Percentiles rank a stretch among this genome's conserved stretches.
Evolutionary conservation across 2,888 invertebrate genomes (phyloP).

Genomic region (Meliscaeva auricollis): DNA sequence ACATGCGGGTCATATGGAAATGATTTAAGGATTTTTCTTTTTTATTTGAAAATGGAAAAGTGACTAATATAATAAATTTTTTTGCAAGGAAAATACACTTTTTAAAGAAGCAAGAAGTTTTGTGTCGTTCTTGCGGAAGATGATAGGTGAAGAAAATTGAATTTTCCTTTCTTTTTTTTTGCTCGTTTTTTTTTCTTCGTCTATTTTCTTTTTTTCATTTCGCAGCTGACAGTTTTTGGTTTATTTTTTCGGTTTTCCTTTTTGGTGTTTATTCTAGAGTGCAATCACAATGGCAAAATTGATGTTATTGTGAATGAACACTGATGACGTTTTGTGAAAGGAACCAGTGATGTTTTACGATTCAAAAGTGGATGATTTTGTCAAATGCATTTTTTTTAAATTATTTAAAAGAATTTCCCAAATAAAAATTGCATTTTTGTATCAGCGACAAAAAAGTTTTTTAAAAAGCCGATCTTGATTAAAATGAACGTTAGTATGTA

Average conservation of each 20-base stretch:
- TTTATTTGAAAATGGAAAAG: constrained; percentile 14
- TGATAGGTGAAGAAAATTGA: constrained; percentile 56
- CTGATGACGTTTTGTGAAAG: background rate
- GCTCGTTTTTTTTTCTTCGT: constrained; percentile 28
- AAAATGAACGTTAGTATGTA: too few relatives aligned
- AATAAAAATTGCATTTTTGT: too few relatives aligned
- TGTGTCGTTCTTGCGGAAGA: constrained; percentile 47
- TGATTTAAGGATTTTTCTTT: background rate
- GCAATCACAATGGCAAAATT: constrained; percentile 25
- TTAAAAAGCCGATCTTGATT: too few relatives aligned
- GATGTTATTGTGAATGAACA: constrained; percentile 35
- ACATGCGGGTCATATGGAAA: constrained; percentile 6
- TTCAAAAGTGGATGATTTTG: background rate
- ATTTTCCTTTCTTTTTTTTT: constrained; percentile 52
- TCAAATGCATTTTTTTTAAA: too few relatives aligned
- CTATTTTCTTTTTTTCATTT: constrained; percentile 45
- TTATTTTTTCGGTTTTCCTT: constrained; percentile 69
- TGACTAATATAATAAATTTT: constrained; percentile 36
- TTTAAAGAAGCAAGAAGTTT: background rate
- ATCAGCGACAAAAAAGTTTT: too few relatives aligned
- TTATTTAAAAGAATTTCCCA: too few relatives aligned
- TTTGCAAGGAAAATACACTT: constrained; percentile 39
- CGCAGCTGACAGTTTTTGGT: constrained; percentile 74
- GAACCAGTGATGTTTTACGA: background rate
- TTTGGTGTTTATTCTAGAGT: constrained; percentile 58